Evolutionary conservation across 2,888 invertebrate genomes (phyloP).

Genomic region (Apotomis turbidana): DNA sequence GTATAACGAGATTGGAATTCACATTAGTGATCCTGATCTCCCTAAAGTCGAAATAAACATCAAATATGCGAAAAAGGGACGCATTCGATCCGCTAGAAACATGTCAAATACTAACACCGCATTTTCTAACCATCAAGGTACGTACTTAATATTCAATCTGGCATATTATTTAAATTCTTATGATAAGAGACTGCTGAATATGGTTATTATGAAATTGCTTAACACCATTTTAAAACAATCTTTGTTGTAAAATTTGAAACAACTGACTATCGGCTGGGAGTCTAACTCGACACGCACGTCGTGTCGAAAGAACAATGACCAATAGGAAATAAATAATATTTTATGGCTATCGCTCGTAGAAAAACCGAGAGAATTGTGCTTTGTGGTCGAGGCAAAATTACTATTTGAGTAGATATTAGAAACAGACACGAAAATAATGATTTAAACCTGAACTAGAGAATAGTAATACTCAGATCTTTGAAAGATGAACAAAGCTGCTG

Average conservation of each 20-base stretch:
- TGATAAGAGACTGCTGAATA: background rate
- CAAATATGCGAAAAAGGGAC: too few species aligned
- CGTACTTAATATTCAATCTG: too few species aligned
- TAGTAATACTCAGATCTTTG: too few species aligned
- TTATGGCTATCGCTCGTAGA: slow-evolving; percentile 24
- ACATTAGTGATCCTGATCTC: too few species aligned
- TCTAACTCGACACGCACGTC: slow-evolving; percentile 1
- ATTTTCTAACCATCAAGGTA: too few species aligned
- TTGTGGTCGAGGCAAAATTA: slow-evolving; percentile 22
- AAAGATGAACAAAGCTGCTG: too few species aligned
- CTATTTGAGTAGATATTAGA: slow-evolving; percentile 10
- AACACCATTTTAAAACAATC: slow-evolving; percentile 19
- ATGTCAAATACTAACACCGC: too few species aligned
- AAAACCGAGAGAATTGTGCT: slow-evolving; percentile 23
- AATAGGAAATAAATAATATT: slow-evolving; percentile 44
- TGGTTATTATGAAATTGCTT: background rate
- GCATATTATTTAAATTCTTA: too few species aligned
- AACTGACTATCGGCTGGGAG: slow-evolving; percentile 15
- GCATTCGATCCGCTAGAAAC: too few species aligned
- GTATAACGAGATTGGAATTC: too few species aligned
- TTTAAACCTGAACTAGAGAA: too few species aligned
- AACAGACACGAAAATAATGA: background rate
- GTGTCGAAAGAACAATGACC: slow-evolving; percentile 41
- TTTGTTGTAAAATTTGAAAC: slow-evolving; percentile 10
- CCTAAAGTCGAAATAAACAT: too few species aligned